Evolutionary conservation across 1,140 invertebrate genomes (phyloP).

Genomic region (Lordiphosa collinella): DNA sequence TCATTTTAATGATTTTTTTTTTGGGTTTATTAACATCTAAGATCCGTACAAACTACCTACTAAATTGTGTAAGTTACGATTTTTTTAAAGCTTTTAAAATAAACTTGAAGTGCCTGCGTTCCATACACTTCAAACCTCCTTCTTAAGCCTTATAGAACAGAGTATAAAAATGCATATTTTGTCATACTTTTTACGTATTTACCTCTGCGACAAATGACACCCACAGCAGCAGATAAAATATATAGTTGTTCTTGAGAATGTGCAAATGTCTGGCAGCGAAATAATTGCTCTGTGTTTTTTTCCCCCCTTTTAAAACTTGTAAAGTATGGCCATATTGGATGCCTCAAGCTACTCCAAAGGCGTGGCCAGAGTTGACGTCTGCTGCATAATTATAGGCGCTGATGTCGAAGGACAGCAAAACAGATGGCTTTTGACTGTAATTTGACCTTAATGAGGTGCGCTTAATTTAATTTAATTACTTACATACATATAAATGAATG

Average conservation of each 20-base stretch:
- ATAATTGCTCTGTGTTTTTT: constrained; percentile 30
- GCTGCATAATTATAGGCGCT: constrained; percentile 69
- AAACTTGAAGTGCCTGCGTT: too few species aligned
- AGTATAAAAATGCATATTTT: too few species aligned
- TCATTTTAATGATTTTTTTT: too few species aligned
- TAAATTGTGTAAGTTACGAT: too few species aligned
- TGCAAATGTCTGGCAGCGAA: constrained; percentile 47
- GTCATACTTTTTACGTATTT: too few species aligned
- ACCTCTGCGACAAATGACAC: constrained; percentile 9
- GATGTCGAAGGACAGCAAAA: constrained; percentile 33
- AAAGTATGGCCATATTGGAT: constrained; percentile 7
- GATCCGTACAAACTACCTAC: too few species aligned
- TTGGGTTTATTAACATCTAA: too few species aligned
- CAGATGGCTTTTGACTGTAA: constrained; percentile 53
- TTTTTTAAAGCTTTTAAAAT: too few species aligned
- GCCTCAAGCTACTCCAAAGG: neutral
- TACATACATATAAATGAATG: constrained; percentile 7
- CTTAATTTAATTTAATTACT: constrained; percentile 65
- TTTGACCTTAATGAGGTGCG: constrained; percentile 71
- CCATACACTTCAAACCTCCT: too few species aligned
- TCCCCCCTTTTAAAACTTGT: neutral
- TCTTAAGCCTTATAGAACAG: too few species aligned
- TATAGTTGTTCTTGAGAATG: constrained; percentile 57
- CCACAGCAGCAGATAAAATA: constrained; percentile 13
- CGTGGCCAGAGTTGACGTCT: constrained; percentile 6